Conservation (phyloP, 2,797 vertebrate species). For the Botia kubotai region DNA sequence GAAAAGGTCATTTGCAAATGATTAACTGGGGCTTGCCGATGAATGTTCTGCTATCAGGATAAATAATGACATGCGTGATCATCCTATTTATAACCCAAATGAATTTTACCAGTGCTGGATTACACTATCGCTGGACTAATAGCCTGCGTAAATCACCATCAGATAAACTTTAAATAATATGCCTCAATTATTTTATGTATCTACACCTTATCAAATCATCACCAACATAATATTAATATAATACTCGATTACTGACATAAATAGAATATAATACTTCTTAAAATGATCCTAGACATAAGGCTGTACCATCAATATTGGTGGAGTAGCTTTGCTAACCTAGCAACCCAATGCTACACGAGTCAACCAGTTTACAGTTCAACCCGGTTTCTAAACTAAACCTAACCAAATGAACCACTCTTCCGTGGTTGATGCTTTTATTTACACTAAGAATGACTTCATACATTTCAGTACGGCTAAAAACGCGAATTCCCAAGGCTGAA, state of each 20-base stretch:
- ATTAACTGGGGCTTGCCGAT: constrained; percentile 3
- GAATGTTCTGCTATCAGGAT: constrained; percentile 2
- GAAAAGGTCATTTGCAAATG: neutral
- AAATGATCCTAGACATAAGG: neutral
- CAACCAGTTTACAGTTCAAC: neutral
- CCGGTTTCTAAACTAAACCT: neutral
- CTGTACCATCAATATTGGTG: constrained; percentile 15
- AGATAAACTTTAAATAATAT: neutral
- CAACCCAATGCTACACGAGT: constrained; percentile 32
- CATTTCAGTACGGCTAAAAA: neutral
- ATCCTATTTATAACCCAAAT: neutral
- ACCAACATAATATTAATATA: constrained; percentile 4
- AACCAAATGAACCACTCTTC: neutral
- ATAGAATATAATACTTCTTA: too few relatives aligned
- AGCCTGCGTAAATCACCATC: neutral
- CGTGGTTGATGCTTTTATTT: neutral
- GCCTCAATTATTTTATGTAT: neutral
- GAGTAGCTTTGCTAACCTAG: constrained; percentile 38
- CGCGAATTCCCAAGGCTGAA: neutral
- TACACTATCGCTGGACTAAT: neutral
- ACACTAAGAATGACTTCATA: neutral
- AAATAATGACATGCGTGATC: neutral
- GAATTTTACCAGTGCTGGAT: neutral
- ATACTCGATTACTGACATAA: neutral
- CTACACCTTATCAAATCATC: neutral